Evolutionary conservation across 2,888 invertebrate species (phyloP).

Genomic region (Drosophila mimetica): DNA sequence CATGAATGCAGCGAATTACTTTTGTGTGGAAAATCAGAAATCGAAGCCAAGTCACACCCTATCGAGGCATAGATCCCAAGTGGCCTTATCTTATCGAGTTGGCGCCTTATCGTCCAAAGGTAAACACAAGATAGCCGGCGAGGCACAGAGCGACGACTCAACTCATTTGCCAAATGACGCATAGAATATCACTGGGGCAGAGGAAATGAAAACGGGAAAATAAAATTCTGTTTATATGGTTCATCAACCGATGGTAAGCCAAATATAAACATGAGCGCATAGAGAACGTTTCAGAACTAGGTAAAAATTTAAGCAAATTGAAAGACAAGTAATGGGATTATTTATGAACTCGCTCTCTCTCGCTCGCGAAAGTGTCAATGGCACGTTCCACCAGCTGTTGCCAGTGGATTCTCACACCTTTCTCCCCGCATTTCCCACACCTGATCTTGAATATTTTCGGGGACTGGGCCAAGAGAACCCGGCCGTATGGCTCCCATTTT

Average conservation of each 20-base stretch:
- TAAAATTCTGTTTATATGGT: slow-evolving; percentile 23
- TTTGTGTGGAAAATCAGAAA: slow-evolving; percentile 40
- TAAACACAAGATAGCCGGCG: slow-evolving; percentile 41
- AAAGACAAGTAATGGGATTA: slow-evolving; percentile 1
- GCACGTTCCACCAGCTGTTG: slow-evolving; percentile 39
- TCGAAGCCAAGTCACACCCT: slow-evolving; percentile 50
- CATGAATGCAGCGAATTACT: slow-evolving; percentile 25
- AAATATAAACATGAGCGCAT: slow-evolving; percentile 23
- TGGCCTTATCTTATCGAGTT: slow-evolving; percentile 41
- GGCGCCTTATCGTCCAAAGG: slow-evolving; percentile 48
- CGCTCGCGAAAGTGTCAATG: slow-evolving; percentile 13
- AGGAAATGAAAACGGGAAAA: slow-evolving; percentile 21
- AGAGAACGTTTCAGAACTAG: slow-evolving; percentile 9
- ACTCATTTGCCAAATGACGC: slow-evolving; percentile 50
- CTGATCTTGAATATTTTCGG: slow-evolving; percentile 16
- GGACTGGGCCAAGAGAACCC: background rate
- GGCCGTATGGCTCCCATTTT: slow-evolving; percentile 38
- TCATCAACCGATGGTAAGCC: slow-evolving; percentile 25
- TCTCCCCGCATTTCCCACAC: slow-evolving; percentile 7
- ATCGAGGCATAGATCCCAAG: slow-evolving; percentile 31
- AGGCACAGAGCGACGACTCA: slow-evolving; percentile 8
- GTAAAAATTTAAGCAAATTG: slow-evolving; percentile 6
- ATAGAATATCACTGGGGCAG: slow-evolving; percentile 11
- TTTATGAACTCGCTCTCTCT: background rate
- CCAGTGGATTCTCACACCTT: slow-evolving; percentile 19